These are phyloP conservation scores for Xiphophorus hellerii DNA, from an alignment of 2,113 vertebrate species.

Conservation along the genomic window DNA sequence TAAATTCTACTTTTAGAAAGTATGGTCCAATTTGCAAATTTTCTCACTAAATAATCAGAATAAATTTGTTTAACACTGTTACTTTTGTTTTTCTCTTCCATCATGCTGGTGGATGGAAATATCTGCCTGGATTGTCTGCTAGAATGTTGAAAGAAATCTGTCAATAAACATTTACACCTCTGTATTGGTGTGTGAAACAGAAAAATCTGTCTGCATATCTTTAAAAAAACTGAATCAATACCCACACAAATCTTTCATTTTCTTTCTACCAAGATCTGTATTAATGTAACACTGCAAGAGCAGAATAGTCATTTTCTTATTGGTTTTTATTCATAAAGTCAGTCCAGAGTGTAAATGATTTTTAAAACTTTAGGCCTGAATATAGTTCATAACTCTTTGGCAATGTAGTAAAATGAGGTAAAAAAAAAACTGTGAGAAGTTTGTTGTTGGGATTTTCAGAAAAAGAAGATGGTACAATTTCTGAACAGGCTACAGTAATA, in stretches of 20 bases:
- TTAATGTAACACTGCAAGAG: slow-evolving; percentile 6
- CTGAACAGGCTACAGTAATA: no score
- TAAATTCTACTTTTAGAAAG: no score
- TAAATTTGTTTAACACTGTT: no score
- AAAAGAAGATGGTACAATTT: background rate
- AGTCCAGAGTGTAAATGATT: background rate
- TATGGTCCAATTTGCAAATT: no score
- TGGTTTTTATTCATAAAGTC: background rate
- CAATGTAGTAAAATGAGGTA: no score
- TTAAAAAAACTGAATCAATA: background rate
- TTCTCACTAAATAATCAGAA: no score
- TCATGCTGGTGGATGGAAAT: background rate
- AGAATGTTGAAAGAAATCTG: slow-evolving; percentile 14
- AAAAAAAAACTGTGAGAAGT: background rate
- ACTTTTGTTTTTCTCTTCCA: no score
- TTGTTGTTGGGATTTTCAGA: background rate
- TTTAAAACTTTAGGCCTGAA: slow-evolving; percentile 6
- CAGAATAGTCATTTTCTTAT: background rate
- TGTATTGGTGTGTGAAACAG: slow-evolving; percentile 16
- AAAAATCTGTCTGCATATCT: slow-evolving; percentile 28
- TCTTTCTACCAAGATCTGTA: background rate
- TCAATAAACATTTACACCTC: slow-evolving; percentile 24
- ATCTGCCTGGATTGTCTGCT: background rate
- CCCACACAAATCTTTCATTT: slow-evolving; percentile 5
- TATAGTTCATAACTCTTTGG: background rate